Evolutionary conservation across 1,140 invertebrate species (phyloP).

Genomic region (Leptopilina boulardi): DNA sequence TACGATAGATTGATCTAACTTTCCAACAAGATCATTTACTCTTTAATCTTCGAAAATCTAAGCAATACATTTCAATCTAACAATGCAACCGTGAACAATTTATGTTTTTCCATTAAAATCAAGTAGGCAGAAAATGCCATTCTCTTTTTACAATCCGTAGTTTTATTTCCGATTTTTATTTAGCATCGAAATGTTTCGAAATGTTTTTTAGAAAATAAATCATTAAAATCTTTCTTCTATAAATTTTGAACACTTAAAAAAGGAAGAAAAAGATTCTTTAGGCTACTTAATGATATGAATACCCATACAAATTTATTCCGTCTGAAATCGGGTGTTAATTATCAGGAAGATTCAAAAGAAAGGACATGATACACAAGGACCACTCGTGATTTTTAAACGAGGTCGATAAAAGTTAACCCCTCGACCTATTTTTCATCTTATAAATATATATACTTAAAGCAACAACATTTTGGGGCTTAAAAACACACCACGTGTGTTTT

Average conservation of each 20-base stretch:
- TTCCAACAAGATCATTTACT: constrained; percentile 9
- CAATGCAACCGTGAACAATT: background rate
- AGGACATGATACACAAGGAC: background rate
- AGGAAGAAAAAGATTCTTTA: too few species aligned
- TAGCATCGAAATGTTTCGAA: too few species aligned
- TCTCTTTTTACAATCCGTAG: too few species aligned
- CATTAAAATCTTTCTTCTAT: background rate
- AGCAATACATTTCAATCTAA: background rate
- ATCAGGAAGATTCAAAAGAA: background rate
- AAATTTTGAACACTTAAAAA: too few species aligned
- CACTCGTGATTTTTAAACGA: constrained; percentile 15
- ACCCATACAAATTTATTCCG: background rate
- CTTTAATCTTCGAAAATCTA: background rate
- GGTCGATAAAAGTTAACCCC: constrained; percentile 31
- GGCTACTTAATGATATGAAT: background rate
- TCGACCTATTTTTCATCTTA: constrained; percentile 24
- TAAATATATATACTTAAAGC: background rate
- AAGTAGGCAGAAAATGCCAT: background rate
- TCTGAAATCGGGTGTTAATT: constrained; percentile 1
- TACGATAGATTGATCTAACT: background rate
- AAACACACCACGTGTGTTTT: background rate
- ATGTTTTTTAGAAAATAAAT: too few species aligned
- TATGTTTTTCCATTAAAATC: background rate
- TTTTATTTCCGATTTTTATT: too few species aligned
- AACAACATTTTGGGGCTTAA: background rate